Base-by-base conservation (phyloP, 2,797 vertebrate species). In the Xenentodon cancila region DNA sequence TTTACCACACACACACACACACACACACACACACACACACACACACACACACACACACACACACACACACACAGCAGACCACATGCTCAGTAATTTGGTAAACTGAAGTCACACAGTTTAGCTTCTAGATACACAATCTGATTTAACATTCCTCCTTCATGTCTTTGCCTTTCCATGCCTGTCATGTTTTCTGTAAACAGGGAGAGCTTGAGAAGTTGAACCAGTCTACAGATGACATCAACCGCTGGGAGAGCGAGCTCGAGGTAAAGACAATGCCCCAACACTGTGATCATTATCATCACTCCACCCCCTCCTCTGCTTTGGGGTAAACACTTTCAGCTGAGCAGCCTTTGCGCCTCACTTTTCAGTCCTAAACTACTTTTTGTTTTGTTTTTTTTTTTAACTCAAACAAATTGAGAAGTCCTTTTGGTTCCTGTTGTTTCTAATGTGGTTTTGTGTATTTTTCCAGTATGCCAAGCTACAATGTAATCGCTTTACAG, bases 161-260 rank as follows among this genome's bases (percentile, higher is more conserved):
- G 6, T 47, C 15, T 61, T 3, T 61, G 1, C 21, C 16, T 27
- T 17, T 49, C n/a, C 32, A 19, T 52, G 18, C 11, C 1, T 53
- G 45, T 42, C 37, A 9, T 88, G 67, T 85, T 81, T 76, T 75
- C 68, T 84, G 66, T 87, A 72, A 89, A 85, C 87, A 99, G 97
- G 97, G 96, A 46, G 97, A 99, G 53, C 86, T 99, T 80, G 97
- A 99, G 91, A 99, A 96, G 82, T 82, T 99, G 63, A 99, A 99
- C 90, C 97, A 99, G 73, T 98, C 97, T 16, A 98, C 97, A 3
- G 97, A 99, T 71, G 95, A 94, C 72, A 99, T 99, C 83, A 99
- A 99, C 91, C 92, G 95, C 79, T 96, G 95, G 77, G 97, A 99
- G 89, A 96, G 94, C 0, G 97, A 99, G 71, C 92, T 99, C 60